Base-by-base conservation (phyloP, 2,888 invertebrate species). In the Leucophenga maculata region DNA sequence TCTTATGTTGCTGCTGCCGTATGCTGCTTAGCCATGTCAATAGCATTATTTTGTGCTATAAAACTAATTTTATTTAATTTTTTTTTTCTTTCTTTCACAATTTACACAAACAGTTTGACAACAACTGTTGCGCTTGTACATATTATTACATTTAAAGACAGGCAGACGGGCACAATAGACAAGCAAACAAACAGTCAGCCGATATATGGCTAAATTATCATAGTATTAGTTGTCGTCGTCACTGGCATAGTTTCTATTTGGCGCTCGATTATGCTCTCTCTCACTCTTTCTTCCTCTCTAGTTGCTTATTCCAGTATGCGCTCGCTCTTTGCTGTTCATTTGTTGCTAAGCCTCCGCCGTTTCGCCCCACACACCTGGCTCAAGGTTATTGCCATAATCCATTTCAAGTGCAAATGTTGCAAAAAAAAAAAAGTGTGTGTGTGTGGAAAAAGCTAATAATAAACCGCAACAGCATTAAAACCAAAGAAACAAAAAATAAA, bases 371-470 rank as follows among this genome's bases (percentile, higher is more conserved):
- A 64, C 62, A 26, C 62, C 62, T 48, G 75, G 74, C 77, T 84
- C 83, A 83, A 83, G 83, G 85, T 83, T 83, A 82, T 84, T 83
- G 83, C 83, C 85, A 83, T 84, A 83, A 84, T 82, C 82, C 78
- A 75, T 83, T 83, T 81, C 83, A 83, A 83, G 80, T 83, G 81
- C 78, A 80, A 80, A 81, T 79, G 80, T 77, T 80, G 78, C 76
- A 78, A 74, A 31, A 65, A 70, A 73, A 74, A 69, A 32, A 74
- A 72, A 75, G 72, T 70, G 69, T 72, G 57, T 66, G 68, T 69
- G 65, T 72, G 54, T 54, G 26, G 26, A 71, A 69, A 68, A 74
- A 39, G 39, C 44, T 46, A 62, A 6, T 44, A 46, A 62, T 62
- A 62, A 62, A 62, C 60, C 68, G 69, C 68, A 67, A 69, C 65